Evolutionary conservation across 2,888 invertebrate species (phyloP).

Genomic region (Rhagonycha lutea): DNA sequence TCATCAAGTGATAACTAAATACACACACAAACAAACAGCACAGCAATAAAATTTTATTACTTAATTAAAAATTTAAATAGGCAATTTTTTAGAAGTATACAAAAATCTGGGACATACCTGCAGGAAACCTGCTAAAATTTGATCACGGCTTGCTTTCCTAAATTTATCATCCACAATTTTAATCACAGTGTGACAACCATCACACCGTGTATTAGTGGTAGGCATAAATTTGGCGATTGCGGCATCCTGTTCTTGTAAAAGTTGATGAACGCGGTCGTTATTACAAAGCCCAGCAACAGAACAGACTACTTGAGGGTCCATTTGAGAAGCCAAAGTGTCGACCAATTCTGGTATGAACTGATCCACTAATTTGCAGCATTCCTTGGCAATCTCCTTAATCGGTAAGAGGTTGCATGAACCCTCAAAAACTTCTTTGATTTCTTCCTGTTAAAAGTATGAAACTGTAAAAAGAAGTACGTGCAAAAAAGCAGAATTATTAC

Average conservation of each 20-base stretch:
- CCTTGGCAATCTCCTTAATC: constrained; percentile 70
- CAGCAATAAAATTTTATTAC: neutral
- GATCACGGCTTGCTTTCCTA: constrained; percentile 59
- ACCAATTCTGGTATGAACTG: constrained; percentile 86
- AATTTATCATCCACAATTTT: constrained; percentile 60
- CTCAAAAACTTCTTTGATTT: constrained; percentile 84
- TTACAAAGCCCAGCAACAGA: constrained; percentile 88
- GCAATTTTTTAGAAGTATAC: neutral
- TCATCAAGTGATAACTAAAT: neutral
- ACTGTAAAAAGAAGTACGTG: neutral
- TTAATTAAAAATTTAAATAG: neutral
- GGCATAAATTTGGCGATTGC: constrained; percentile 5
- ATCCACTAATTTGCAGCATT: constrained; percentile 80
- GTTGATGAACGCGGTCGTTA: constrained; percentile 69
- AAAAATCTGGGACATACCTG: constrained; percentile 53
- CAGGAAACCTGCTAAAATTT: constrained; percentile 61
- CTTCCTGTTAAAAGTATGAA: constrained; percentile 62
- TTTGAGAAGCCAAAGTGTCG: constrained; percentile 85
- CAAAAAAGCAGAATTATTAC: constrained; percentile 48
- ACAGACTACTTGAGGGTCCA: constrained; percentile 89
- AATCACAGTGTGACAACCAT: constrained; percentile 61
- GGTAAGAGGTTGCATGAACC: constrained; percentile 84
- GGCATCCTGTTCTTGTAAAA: constrained; percentile 51
- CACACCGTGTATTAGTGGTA: constrained; percentile 44
- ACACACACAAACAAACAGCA: neutral